These are phyloP conservation scores for Chelonoidis abingdonii DNA, from an alignment of 2,113 vertebrate species.

Conservation along the genomic window DNA sequence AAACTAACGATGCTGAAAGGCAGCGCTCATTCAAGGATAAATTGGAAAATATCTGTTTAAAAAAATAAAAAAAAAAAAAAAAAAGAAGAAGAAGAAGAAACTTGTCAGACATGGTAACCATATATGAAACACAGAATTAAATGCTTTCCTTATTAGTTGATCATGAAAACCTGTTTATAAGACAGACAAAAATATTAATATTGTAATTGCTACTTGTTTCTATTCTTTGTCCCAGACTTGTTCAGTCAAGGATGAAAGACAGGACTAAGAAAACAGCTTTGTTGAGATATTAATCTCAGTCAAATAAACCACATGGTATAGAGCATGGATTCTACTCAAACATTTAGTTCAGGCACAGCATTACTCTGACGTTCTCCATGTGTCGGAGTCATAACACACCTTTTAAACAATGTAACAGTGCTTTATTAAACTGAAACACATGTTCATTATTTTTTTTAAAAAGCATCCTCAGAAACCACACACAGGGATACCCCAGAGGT, in stretches of 20 bases:
- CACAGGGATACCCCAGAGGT: background rate
- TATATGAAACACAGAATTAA: background rate
- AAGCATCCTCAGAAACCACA: background rate
- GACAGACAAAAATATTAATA: background rate
- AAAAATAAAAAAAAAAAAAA: constrained; percentile 5
- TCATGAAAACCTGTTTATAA: background rate
- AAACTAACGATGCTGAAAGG: constrained; percentile 95
- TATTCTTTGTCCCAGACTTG: background rate
- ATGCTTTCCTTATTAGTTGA: background rate
- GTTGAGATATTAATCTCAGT: background rate
- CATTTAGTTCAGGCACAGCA: background rate
- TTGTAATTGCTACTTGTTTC: background rate
- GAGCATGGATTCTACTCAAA: background rate
- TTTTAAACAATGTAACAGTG: background rate
- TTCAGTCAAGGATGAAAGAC: background rate
- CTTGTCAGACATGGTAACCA: background rate
- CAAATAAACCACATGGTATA: background rate
- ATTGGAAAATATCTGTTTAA: constrained; percentile 93
- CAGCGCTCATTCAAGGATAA: constrained; percentile 96
- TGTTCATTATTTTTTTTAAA: background rate
- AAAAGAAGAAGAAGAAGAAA: background rate
- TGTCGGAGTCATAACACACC: background rate
- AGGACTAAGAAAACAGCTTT: background rate
- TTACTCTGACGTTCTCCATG: background rate
- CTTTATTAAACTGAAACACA: background rate